Conservation (phyloP, 2,888 invertebrate genomes). For the Papilio elwesi region DNA sequence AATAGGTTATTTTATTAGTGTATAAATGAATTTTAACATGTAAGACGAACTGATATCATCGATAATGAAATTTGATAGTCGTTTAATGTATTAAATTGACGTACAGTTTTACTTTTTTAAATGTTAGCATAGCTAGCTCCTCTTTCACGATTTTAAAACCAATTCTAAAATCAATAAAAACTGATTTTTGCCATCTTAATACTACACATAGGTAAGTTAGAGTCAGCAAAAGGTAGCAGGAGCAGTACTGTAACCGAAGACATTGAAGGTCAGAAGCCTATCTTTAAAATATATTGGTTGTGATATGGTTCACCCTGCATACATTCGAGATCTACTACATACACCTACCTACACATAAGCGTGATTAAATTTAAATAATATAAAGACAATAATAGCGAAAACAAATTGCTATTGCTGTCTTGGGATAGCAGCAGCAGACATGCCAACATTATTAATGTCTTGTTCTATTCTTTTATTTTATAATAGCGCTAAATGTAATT, state of each 20-base stretch:
- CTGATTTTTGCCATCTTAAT: too few species aligned
- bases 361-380: background rate
- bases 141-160: too few species aligned
- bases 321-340: too few species aligned
- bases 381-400: background rate
- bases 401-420: background rate
- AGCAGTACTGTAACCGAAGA: too few species aligned
- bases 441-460: slow-evolving; percentile 36
- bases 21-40: slow-evolving; percentile 74
- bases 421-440: background rate
- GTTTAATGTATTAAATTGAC: slow-evolving; percentile 53
- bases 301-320: too few species aligned
- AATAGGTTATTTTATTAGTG: slow-evolving; percentile 82
- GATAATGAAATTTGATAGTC: slow-evolving; percentile 59
- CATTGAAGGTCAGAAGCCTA: too few species aligned
- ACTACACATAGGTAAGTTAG: too few species aligned
- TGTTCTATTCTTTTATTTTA: slow-evolving; percentile 42
- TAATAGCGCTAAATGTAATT: slow-evolving; percentile 36
- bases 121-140: background rate
- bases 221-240: too few species aligned
- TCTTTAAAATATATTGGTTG: too few species aligned
- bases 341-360: too few species aligned
- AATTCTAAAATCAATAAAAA: too few species aligned
- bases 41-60: slow-evolving; percentile 65
- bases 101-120: slow-evolving; percentile 43